Evolutionary conservation across 2,797 vertebrate species (phyloP).

Genomic region (Calcarius lapponicus): DNA sequence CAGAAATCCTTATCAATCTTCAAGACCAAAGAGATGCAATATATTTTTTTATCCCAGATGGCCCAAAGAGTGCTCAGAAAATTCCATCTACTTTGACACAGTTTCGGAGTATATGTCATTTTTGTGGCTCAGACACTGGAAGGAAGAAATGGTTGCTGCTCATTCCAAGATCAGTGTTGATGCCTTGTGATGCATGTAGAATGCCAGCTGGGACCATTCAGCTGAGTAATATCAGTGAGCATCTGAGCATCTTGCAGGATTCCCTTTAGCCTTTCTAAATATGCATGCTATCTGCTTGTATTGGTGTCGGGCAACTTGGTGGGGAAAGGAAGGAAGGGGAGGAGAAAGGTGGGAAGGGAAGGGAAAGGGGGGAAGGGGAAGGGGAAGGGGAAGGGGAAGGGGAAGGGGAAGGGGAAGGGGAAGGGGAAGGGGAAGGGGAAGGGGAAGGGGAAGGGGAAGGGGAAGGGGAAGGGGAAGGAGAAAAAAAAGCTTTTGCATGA

Average conservation of each 20-base stretch:
- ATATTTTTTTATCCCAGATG: not conserved
- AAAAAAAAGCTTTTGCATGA: not conserved
- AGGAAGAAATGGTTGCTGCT: not conserved
- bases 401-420: not conserved
- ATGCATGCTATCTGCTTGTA: not conserved
- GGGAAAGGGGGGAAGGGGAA: no score
- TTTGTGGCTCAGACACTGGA: not conserved
- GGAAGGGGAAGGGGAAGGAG: not conserved
- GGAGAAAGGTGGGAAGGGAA: not conserved
- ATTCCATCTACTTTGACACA: not conserved
- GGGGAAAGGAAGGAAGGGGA: not conserved
- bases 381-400: no score
- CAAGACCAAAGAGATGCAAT: not conserved
- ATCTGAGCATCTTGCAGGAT: not conserved
- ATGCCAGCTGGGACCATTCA: not conserved
- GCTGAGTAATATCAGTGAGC: not conserved
- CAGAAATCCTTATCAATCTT: not conserved
- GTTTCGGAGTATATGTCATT: not conserved
- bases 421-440: not conserved
- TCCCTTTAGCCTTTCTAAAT: conserved; percentile 3
- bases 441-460: no score
- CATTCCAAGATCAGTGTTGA: not conserved
- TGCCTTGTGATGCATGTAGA: not conserved
- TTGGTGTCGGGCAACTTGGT: not conserved
- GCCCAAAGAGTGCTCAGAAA: not conserved